Percentiles rank a stretch among this genome's conserved stretches.
Evolutionary conservation across 2,888 invertebrate species (phyloP).

Genomic region (Adelphocoris suturalis): DNA sequence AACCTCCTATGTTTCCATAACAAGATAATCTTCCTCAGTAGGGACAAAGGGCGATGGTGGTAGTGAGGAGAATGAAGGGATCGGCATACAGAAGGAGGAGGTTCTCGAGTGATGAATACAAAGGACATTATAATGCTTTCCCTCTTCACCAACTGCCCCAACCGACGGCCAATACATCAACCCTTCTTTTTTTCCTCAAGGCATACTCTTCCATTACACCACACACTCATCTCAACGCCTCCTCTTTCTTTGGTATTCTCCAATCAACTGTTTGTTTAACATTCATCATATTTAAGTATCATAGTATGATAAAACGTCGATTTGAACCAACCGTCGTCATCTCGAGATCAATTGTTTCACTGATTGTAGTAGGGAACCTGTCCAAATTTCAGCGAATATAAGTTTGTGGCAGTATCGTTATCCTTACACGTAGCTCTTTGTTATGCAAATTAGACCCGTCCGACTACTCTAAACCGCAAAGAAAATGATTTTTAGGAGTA

Average conservation of each 20-base stretch:
- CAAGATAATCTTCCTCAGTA: slow-evolving; percentile 55
- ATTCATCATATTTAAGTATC: background rate
- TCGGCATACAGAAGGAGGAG: slow-evolving; percentile 62
- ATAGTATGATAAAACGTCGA: too few species aligned
- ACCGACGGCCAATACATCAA: slow-evolving; percentile 65
- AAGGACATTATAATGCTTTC: slow-evolving; percentile 64
- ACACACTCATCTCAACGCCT: background rate
- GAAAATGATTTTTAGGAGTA: too few species aligned
- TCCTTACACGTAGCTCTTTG: too few species aligned
- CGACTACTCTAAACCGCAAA: too few species aligned
- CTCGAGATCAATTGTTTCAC: too few species aligned
- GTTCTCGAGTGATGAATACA: slow-evolving; percentile 67
- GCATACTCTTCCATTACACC: background rate
- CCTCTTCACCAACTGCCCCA: slow-evolving; percentile 53
- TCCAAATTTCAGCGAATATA: too few species aligned
- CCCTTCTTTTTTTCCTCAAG: slow-evolving; percentile 26
- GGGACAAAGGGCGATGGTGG: background rate
- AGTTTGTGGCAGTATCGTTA: too few species aligned
- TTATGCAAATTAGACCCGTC: too few species aligned
- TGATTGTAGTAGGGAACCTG: too few species aligned
- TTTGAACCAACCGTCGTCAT: too few species aligned
- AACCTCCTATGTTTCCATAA: slow-evolving; percentile 63
- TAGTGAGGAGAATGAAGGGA: background rate
- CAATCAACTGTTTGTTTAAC: background rate
- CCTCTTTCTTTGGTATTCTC: background rate